Evolutionary conservation across 2,888 invertebrate species (phyloP).

Genomic region (Chaetogeoica ovagalla): DNA sequence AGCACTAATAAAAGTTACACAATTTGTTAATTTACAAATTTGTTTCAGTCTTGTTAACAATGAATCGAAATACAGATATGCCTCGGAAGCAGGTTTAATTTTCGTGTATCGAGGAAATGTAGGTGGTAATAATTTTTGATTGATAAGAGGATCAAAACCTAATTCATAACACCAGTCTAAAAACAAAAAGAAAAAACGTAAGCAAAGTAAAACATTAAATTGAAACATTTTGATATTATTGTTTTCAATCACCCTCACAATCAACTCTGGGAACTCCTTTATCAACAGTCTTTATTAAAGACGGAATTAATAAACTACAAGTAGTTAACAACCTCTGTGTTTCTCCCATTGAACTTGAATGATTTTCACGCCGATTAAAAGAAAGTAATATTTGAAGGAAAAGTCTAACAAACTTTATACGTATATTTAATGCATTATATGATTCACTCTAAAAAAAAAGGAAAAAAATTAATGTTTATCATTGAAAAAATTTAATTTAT

Average conservation of each 20-base stretch:
- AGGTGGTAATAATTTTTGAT: constrained; percentile 93
- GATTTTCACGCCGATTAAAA: constrained; percentile 65
- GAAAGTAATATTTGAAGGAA: constrained; percentile 71
- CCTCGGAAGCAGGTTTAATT: constrained; percentile 76
- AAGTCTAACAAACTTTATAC: constrained; percentile 84
- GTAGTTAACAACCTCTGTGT: constrained; percentile 79
- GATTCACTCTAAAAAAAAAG: constrained; percentile 63
- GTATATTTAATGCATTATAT: constrained; percentile 71
- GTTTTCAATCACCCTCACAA: background rate
- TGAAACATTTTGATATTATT: background rate
- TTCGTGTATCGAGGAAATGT: constrained; percentile 96
- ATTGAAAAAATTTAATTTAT: background rate
- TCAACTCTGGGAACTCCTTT: constrained; percentile 40
- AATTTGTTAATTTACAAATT: constrained; percentile 79
- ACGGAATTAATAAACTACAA: constrained; percentile 79
- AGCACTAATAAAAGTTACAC: constrained; percentile 78
- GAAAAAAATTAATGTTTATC: constrained; percentile 2
- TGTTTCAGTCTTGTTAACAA: constrained; percentile 78
- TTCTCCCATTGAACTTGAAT: constrained; percentile 67
- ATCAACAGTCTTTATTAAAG: constrained; percentile 52
- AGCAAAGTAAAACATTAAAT: background rate
- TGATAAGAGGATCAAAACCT: constrained; percentile 95
- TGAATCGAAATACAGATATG: constrained; percentile 78
- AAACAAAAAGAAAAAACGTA: background rate
- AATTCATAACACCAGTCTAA: constrained; percentile 61